Evolutionary conservation across 2,888 invertebrate genomes (phyloP), one percentile per base, ranked within the genome.

Genomic region (Carterocephalus palaemon): DNA sequence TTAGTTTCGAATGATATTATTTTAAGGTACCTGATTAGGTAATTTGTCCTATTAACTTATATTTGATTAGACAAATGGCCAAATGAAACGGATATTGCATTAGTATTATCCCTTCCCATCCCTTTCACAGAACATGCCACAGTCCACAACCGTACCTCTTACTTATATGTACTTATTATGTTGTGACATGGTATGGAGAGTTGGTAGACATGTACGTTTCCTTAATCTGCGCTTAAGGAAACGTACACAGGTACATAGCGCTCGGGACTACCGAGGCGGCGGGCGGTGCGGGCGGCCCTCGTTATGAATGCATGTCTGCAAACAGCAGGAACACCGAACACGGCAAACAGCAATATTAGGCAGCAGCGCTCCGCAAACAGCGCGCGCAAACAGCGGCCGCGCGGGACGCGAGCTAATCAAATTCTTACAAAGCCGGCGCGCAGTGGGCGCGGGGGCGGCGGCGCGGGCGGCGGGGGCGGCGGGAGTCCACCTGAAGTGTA

Each of bases 281-380:
- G 29, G 38, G 48, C 33, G 26, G 42, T 10, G 10, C 23, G 31
- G 46, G 38, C 26, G 32, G 29, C 33, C 36, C 48, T 54, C 50
- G 51, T 57, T 56, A 59, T 53, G 57, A 56, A 59, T 59, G 47
- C 55, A 56, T 54, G 58, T 55, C 43, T 39, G 59, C 51, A 54
- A 55, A 54, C 56, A 59, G 40, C 36, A 36, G 46, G 37, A 32
- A 43, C 51, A 39, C 43, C 43, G 37, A 32, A 43, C 51, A 39
- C 43, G 40, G 52, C 49, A 53, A 53, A 51, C 41, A 54, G 55
- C 56, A 48, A 54, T 53, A 54, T 54, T 51, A 51, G 52, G 49
- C 47, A 54, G 54, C 34, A 29, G 40, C 40, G 49, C 52, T 49
- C 51, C 47, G 28, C 53, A 51, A 53, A 54, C 53, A 51, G 51